phyloP scores from a whole-genome alignment of 2,113 vertebrate species.

The Platysteira castanea region DNA sequence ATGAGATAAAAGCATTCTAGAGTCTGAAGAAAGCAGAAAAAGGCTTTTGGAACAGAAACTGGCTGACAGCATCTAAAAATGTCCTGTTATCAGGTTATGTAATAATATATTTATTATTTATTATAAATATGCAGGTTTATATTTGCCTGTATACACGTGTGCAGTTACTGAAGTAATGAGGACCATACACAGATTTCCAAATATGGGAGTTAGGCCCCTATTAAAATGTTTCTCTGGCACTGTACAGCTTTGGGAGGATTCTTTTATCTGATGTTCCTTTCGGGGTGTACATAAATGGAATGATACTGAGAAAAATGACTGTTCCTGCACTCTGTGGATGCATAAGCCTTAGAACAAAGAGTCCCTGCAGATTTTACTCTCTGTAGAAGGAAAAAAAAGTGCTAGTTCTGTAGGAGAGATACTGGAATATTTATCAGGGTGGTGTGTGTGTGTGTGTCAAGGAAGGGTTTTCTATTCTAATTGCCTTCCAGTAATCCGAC shows the following conservation, averaged over 20 bases:
- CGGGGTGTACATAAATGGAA: neutral
- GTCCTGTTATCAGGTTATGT: neutral
- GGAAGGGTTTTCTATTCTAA: constrained; percentile 27
- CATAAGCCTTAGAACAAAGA: neutral
- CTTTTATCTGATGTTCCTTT: neutral
- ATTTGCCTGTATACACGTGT: neutral
- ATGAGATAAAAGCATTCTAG: neutral
- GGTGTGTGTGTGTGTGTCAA: neutral
- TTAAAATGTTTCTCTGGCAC: neutral
- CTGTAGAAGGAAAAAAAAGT: constrained; percentile 5
- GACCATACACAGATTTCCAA: neutral
- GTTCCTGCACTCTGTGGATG: neutral
- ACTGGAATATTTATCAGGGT: constrained; percentile 42
- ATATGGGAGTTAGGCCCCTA: neutral
- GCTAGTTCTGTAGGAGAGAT: neutral
- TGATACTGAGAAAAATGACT: neutral
- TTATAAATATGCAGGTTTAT: neutral
- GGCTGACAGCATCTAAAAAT: neutral
- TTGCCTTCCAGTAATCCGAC: constrained; percentile 27
- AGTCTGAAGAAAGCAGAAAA: neutral
- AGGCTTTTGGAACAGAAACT: neutral
- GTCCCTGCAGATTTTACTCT: neutral
- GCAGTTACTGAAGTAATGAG: neutral
- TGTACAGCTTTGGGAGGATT: neutral
- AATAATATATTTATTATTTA: neutral